Conservation (phyloP, 2,888 invertebrate species). For the Macropis europaea region DNA sequence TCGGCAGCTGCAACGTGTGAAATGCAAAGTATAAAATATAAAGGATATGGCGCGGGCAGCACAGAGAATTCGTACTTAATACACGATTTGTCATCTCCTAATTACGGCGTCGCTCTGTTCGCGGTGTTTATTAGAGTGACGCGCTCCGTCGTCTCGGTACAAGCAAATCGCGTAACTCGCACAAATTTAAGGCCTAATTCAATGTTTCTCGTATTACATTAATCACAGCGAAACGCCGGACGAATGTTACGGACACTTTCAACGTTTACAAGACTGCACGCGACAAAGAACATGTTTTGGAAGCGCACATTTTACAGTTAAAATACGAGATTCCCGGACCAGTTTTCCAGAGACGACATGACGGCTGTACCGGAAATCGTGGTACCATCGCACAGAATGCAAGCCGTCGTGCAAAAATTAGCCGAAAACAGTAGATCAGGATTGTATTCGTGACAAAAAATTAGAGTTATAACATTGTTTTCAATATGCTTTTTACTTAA, state of each 20-base stretch:
- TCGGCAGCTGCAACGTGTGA: slow-evolving; percentile 11
- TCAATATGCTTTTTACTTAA: too few species aligned
- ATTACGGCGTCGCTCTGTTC: slow-evolving; percentile 12
- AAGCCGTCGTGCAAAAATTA: too few species aligned
- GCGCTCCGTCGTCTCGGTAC: not conserved
- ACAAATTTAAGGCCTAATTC: slow-evolving; percentile 38
- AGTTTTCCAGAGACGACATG: not conserved
- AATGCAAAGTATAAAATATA: not conserved
- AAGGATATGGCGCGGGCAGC: not conserved
- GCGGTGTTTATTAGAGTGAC: not conserved
- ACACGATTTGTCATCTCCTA: slow-evolving; percentile 16
- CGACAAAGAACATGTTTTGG: not conserved
- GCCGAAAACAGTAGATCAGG: too few species aligned
- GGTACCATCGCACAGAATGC: too few species aligned
- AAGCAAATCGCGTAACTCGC: slow-evolving; percentile 31
- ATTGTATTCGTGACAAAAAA: too few species aligned
- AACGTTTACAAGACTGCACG: not conserved
- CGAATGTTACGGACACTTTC: not conserved
- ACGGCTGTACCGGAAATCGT: too few species aligned
- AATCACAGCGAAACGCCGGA: slow-evolving; percentile 7
- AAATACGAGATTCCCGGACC: not conserved
- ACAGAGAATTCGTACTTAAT: slow-evolving; percentile 19
- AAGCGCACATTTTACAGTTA: not conserved
- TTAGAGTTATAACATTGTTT: too few species aligned
- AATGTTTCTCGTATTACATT: slow-evolving; percentile 40